Evolutionary conservation across 2,888 invertebrate genomes (phyloP), one percentile per base, ranked within the genome.

Genomic region (Calephelis perditalis): DNA sequence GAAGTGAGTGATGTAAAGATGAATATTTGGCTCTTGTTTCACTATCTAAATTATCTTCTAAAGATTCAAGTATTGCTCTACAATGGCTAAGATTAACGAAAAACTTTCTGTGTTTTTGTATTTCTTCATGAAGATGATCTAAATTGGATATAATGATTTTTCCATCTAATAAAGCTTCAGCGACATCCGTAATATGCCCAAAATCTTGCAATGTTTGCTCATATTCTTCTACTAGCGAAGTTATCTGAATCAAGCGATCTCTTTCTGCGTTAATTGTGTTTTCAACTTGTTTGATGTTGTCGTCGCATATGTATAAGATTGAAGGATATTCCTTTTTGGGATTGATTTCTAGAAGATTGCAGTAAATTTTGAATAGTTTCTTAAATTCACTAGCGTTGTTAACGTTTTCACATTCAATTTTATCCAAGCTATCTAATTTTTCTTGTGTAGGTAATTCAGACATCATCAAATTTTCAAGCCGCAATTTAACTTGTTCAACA

Each of bases 1-100:
- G 96, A 8, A 97, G 84, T 56, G 94, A 93, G 71, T 94, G 94
- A 75, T 97, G 97, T 26, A 97, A 79, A 11, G 92, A 91, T 0
- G 95, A 92, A 77, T 95, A 95, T 70, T 93, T 92, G 12, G 93
- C 92, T 68, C 95, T 92, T 0, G 97, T 96, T 79, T 96, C 96
- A 46, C 91, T 92, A 72, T 97, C 97, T 47, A 97, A 89, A 76
- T 96, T 96, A 67, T 95, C 94, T 81, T 96, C 96, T 36, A 97
- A 82, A 0, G 96, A 96, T 79, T 97, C 97, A 47, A 97, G 86
- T 71, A 97, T 96, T 10, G 95, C 96, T 70, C 96, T 92, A 73
- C 97, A 97, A 68, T 97, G 96, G 72, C 96, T 97, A 8, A 97
- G 82, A 70, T 96, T 97, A 0, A 96, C 95, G 75, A 97, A 97